Conservation (phyloP, 1,140 invertebrate genomes). For the Drosophila arizonae region DNA sequence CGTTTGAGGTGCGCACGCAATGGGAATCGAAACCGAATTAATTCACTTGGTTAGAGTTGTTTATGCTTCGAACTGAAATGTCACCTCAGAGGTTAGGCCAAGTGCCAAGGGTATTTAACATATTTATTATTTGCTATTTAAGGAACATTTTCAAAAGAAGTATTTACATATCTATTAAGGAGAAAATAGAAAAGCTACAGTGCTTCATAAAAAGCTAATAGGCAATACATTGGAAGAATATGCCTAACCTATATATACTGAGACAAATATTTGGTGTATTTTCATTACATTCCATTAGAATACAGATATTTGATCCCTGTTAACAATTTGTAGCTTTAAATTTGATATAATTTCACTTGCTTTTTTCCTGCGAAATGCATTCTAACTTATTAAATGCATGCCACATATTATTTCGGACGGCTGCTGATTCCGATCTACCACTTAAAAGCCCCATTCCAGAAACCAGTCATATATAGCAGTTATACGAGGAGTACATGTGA, state of each 20-base stretch:
- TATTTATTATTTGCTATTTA: too few species aligned
- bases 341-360: background rate
- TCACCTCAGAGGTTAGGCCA: background rate
- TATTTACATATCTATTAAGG: too few species aligned
- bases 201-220: too few species aligned
- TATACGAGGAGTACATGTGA: background rate
- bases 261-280: too few species aligned
- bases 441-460: conserved; percentile 3
- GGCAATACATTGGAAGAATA: too few species aligned
- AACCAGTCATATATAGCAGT: background rate
- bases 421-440: background rate
- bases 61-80: background rate
- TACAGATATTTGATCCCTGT: background rate
- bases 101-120: background rate
- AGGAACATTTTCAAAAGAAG: too few species aligned
- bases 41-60: background rate
- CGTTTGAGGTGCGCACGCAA: conserved; percentile 17
- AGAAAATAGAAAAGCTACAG: too few species aligned
- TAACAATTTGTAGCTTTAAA: background rate
- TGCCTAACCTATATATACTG: too few species aligned
- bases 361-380: background rate
- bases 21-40: conserved; percentile 6
- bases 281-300: too few species aligned
- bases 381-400: background rate
- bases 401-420: background rate